phyloP scores from a whole-genome alignment of 2,888 invertebrate species.

The Pseudanteris insignis region DNA sequence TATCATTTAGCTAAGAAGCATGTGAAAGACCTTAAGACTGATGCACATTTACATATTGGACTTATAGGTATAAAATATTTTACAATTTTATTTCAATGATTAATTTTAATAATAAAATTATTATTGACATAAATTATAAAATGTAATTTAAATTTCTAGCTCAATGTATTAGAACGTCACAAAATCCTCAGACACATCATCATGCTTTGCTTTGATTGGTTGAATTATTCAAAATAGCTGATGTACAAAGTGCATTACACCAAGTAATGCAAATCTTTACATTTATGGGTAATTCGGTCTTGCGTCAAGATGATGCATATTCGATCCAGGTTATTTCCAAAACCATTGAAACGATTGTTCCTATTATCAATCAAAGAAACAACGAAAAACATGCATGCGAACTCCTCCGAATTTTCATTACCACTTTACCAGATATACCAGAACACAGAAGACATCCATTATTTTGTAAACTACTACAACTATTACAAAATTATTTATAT shows the following conservation, averaged over 20 bases:
- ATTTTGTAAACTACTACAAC: constrained; percentile 80
- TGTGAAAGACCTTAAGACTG: constrained; percentile 61
- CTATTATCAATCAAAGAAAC: constrained; percentile 72
- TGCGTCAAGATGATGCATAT: constrained; percentile 93
- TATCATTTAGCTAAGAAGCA: constrained; percentile 68
- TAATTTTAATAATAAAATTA: neutral
- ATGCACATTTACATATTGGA: constrained; percentile 74
- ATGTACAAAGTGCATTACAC: constrained; percentile 70
- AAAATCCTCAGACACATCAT: constrained; percentile 95
- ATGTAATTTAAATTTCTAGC: constrained; percentile 72
- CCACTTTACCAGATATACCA: constrained; percentile 90
- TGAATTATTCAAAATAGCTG: constrained; percentile 58
- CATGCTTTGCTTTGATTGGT: constrained; percentile 90
- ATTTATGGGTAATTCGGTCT: constrained; percentile 93
- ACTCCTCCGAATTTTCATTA: constrained; percentile 88
- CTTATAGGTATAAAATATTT: constrained; percentile 35
- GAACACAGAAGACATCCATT: constrained; percentile 87
- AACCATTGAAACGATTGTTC: constrained; percentile 89
- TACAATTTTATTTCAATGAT: too few species aligned
- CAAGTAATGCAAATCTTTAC: constrained; percentile 97
- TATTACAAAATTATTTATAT: constrained; percentile 77
- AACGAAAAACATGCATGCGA: constrained; percentile 69
- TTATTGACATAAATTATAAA: too few species aligned
- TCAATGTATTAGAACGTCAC: constrained; percentile 87
- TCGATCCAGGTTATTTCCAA: constrained; percentile 92